Evolutionary conservation across 1,140 invertebrate genomes (phyloP), one percentile per base, ranked within the genome.

Genomic region (Platyscapa corneri): DNA sequence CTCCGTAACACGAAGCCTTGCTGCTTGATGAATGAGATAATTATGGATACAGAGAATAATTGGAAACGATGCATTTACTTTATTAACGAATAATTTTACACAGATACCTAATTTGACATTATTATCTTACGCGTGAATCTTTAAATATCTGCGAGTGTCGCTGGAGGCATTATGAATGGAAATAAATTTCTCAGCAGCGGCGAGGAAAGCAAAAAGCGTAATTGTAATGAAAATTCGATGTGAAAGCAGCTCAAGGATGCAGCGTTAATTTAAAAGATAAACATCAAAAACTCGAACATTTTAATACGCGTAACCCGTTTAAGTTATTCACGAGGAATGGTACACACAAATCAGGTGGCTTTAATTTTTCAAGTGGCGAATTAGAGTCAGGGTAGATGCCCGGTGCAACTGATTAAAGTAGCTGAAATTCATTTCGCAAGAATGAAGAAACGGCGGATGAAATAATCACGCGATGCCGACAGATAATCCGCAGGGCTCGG

Each of bases 241-340:
- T 1, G 67, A 39, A 84, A 80, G 2, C 67, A 85, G 84, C 82
- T 77, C 78, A 85, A 82, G 79, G 84, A 78, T 78, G 46, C 67
- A n/a, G 0, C 49, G 70, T 56, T 64, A 46, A 85, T 85, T 85
- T 67, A 37, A 53, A n/a, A 37, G 79, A 85, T 81, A 85, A 76
- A 30, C 53, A 82, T 85, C 70, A 6, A 12, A 82, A 67, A 82
- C 74, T 72, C 49, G 42, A 75, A 79, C 46, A 64, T 27, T 70
- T 72, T 84, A 72, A 84, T 78, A 34, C 18, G 12, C 60, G 46
- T 67, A 5, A 77, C 16, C 64, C 67, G 49, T 60, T 53, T 30
- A 16, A 30, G 64, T 67, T 67, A 34, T 20, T 30, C 64, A 76
- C 42, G 53, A 83, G 20, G 46, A 34, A 46, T 72, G 27, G 18